Conservation (phyloP, 2,888 invertebrate genomes). For the Xylophagus ater region DNA sequence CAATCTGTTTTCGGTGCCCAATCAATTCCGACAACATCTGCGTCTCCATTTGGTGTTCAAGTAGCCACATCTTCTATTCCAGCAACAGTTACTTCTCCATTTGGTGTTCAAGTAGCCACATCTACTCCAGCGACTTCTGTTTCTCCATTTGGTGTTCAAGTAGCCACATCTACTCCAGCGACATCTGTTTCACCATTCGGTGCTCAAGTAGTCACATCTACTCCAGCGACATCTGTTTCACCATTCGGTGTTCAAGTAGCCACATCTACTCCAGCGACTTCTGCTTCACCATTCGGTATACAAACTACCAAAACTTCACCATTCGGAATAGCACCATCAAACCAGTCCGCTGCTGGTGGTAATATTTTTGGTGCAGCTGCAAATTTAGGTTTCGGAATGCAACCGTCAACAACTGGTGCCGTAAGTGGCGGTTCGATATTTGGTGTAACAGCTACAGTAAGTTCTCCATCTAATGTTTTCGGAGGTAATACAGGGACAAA, state of each 20-base stretch:
- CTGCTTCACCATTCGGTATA: constrained; percentile 21
- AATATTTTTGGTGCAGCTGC: constrained; percentile 22
- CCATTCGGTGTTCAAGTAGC: constrained; percentile 19
- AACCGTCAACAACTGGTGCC: not conserved
- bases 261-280: constrained; percentile 15
- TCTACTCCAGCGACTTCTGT: constrained; percentile 16
- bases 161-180: constrained; percentile 5
- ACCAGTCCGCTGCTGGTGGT: constrained; percentile 16
- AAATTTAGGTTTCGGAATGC: not conserved
- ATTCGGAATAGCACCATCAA: constrained; percentile 3
- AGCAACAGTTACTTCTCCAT: constrained; percentile 19
- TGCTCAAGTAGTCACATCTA: too few species aligned
- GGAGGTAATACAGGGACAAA: not conserved
- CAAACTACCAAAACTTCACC: constrained; percentile 13
- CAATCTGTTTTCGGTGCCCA: constrained; percentile 28
- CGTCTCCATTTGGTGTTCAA: constrained; percentile 1
- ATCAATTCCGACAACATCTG: constrained; percentile 7
- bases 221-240: constrained; percentile 14
- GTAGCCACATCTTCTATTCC: too few species aligned
- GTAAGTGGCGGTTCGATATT: constrained; percentile 5
- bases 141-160: constrained; percentile 20
- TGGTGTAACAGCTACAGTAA: not conserved
- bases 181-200: constrained; percentile 6
- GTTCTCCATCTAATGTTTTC: constrained; percentile 7
- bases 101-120: constrained; percentile 16